Percentiles rank a stretch among this genome's conserved stretches.
phyloP scores from a whole-genome alignment of 2,888 invertebrate species.

The Eupithecia abbreviata region DNA sequence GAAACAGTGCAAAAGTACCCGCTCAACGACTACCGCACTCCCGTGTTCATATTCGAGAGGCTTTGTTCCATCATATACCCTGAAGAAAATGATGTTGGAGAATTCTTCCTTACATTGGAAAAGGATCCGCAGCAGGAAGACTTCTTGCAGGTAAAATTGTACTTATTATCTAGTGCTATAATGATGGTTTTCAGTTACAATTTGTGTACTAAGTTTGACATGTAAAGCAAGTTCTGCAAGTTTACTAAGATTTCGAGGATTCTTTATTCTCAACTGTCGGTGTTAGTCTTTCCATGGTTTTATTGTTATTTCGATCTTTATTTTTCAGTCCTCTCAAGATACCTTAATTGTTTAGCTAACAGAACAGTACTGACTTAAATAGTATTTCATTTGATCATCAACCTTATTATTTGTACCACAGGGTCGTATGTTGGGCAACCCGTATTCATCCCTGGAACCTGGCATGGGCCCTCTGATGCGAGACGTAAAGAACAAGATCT shows the following conservation, averaged over 20 bases:
- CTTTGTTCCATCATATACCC: slow-evolving; percentile 98
- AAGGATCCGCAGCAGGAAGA: slow-evolving; percentile 99
- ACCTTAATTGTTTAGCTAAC: not conserved
- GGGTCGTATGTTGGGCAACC: slow-evolving; percentile 98
- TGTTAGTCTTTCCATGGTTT: not conserved
- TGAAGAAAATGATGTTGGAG: slow-evolving; percentile 98
- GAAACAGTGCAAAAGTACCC: slow-evolving; percentile 97
- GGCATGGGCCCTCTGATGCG: slow-evolving; percentile 99
- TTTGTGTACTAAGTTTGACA: not conserved
- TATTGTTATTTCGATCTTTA: not conserved
- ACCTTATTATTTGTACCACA: slow-evolving; percentile 55
- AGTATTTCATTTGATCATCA: not conserved
- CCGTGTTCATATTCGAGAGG: slow-evolving; percentile 98
- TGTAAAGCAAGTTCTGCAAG: not conserved
- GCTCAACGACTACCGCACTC: slow-evolving; percentile 96
- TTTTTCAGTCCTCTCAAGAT: not conserved
- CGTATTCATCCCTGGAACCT: slow-evolving; percentile 96
- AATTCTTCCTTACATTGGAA: slow-evolving; percentile 97
- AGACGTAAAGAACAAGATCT: slow-evolving; percentile 99
- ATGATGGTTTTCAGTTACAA: not conserved
- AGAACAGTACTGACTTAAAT: not conserved
- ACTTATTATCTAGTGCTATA: not conserved
- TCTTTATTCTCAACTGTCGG: not conserved
- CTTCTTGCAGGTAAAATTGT: slow-evolving; percentile 89
- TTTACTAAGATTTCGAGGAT: not conserved